Conservation (phyloP, 2,113 vertebrate species). For the Solenodon paradoxus region DNA sequence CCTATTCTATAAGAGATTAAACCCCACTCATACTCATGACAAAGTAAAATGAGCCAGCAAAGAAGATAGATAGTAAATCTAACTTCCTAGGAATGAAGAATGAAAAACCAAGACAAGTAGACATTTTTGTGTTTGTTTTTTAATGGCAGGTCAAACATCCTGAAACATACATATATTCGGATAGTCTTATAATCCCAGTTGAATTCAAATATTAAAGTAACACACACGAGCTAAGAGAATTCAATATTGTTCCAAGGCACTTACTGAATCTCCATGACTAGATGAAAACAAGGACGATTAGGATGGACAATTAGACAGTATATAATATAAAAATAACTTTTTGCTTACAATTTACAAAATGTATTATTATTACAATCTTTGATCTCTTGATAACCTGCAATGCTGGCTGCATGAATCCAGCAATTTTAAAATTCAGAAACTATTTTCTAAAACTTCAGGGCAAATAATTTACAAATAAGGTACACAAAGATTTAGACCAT, state of each 20-base stretch:
- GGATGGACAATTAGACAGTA: constrained; percentile 88
- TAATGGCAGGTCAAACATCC: constrained; percentile 91
- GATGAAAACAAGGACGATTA: constrained; percentile 85
- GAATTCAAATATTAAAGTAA: constrained; percentile 83
- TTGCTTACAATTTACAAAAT: constrained; percentile 99
- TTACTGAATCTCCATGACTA: constrained; percentile 90
- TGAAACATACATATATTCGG: constrained; percentile 85
- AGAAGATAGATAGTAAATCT: not conserved
- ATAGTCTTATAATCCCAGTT: constrained; percentile 82
- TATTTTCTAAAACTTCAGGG: constrained; percentile 91
- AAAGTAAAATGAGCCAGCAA: not conserved
- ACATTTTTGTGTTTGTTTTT: constrained; percentile 73
- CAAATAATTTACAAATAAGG: constrained; percentile 96
- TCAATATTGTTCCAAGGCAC: constrained; percentile 94
- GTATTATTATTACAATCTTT: constrained; percentile 96
- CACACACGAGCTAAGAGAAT: constrained; percentile 85
- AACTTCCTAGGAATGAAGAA: constrained; percentile 53
- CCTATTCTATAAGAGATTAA: not conserved
- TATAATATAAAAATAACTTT: constrained; percentile 99
- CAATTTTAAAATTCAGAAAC: constrained; percentile 90
- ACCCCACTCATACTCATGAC: not conserved
- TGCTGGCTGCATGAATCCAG: constrained; percentile 86
- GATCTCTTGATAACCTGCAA: constrained; percentile 88
- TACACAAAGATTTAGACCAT: constrained; percentile 91
- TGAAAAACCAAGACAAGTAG: constrained; percentile 76